A percentile compares a stretch with the other conserved stretches of the same genome.
phyloP scores from a whole-genome alignment of 2,113 vertebrate genomes.

The Xiphophorus maculatus region DNA sequence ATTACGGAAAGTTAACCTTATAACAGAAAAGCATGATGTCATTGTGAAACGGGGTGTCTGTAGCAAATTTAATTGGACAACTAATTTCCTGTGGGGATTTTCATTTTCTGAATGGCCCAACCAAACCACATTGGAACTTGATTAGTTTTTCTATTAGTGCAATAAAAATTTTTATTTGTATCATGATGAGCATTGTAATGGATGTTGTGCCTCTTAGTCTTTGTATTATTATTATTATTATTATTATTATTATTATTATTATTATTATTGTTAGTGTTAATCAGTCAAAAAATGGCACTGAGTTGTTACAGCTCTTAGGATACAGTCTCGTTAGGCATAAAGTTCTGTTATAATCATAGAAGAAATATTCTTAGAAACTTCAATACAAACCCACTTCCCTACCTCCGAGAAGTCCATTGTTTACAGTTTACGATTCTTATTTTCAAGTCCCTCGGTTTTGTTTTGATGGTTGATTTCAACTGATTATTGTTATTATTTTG shows the following conservation, averaged over 20 bases:
- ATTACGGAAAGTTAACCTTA: not conserved
- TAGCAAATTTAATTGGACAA: too few relatives aligned
- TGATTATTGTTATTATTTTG: slow-evolving; percentile 13
- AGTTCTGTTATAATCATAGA: slow-evolving; percentile 17
- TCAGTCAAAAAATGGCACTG: not conserved
- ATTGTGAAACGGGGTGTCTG: too few relatives aligned
- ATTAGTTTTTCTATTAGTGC: too few relatives aligned
- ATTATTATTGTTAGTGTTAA: not conserved
- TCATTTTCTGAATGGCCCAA: too few relatives aligned
- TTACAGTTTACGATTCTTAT: not conserved
- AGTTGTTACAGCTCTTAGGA: not conserved
- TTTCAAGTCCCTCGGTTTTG: not conserved
- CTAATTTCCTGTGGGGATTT: not conserved
- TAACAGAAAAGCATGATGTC: too few relatives aligned
- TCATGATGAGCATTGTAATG: too few relatives aligned
- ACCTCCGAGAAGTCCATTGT: slow-evolving; percentile 57
- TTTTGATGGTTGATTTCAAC: slow-evolving; percentile 18
- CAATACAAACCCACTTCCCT: slow-evolving; percentile 50
- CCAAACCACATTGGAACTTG: too few relatives aligned
- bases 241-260: too few relatives aligned
- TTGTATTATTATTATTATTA: not conserved
- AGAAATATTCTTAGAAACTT: not conserved
- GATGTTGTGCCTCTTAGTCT: not conserved
- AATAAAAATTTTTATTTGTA: not conserved
- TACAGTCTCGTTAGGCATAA: slow-evolving; percentile 10